These are phyloP conservation scores for Macrophya alboannulata DNA, from an alignment of 2,888 invertebrate genomes.

Conservation along the genomic window DNA sequence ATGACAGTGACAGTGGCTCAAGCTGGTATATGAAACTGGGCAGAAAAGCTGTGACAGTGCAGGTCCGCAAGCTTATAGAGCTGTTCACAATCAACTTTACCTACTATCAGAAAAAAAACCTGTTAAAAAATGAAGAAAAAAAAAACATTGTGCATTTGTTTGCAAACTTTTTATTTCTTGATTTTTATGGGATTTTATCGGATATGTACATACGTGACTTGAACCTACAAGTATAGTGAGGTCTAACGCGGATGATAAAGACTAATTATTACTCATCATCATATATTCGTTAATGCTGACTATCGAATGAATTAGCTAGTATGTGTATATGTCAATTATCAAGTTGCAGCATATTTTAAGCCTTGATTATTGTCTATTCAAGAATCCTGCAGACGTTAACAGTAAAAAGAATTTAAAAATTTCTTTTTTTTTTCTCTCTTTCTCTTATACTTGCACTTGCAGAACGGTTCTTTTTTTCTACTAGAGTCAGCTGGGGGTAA, in stretches of 20 bases:
- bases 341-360: constrained; percentile 9
- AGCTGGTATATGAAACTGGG: not conserved
- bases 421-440: not conserved
- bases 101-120: no score
- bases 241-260: not conserved
- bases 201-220: not conserved
- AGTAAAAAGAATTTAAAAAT: not conserved
- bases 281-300: constrained; percentile 18
- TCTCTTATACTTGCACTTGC: not conserved
- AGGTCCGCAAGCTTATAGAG: not conserved
- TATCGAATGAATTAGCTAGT: not conserved
- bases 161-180: not conserved
- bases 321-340: not conserved
- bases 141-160: not conserved
- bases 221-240: not conserved
- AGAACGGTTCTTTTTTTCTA: not conserved
- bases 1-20: not conserved
- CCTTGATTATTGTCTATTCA: constrained; percentile 1
- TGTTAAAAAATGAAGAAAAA: no score
- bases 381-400: constrained; percentile 8
- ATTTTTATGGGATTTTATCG: not conserved
- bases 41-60: not conserved
- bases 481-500: not conserved
- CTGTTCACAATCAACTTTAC: not conserved
- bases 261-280: not conserved